Base-by-base conservation (phyloP, 2,797 vertebrate species). In the Scleropages formosus region DNA sequence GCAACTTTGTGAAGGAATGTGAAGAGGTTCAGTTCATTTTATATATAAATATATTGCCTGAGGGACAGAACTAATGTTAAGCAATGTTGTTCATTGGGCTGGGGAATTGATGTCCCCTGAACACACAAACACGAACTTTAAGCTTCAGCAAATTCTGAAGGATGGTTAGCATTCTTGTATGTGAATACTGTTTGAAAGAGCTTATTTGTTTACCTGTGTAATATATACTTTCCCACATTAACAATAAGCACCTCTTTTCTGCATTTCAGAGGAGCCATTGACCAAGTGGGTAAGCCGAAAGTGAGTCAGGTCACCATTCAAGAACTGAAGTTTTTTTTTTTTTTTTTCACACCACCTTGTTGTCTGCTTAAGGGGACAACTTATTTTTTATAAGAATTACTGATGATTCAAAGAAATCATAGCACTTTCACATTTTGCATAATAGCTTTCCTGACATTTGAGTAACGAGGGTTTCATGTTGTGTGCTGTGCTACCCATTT, bases 21-120 rank as follows among this genome's bases (percentile, higher is more conserved):
- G n/a, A n/a, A 82, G 81, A 80, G 78, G 67, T 80, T 85, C 39
- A 77, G 85, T 86, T 39, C 31, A 39, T 31, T 85, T 75, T 80
- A 78, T 80, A 82, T 86, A 82, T 80, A 81, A 84, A 87, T 82
- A 85, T 80, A 81, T 81, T 85, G 86, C 87, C 86, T 82, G 84
- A 87, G 85, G 81, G 80, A 81, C 78, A 77, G 56, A 47, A 76
- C 46, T 75, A 84, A 82, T 70, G 74, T 79, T 74, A 77, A 77
- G 12, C 26, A 78, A 79, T 84, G 77, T 83, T 84, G 82, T 84
- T 86, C 85, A 87, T 80, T 82, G 83, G 85, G 88, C 85, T 89
- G 84, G 88, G 78, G 83, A 86, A 90, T 87, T 83, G 79, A 86
- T 80, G 83, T 84, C 81, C 82, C 84, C 82, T 84, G 83, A 84